Evolutionary conservation across 1,140 invertebrate genomes (phyloP), one percentile per base, ranked within the genome.

Genomic region (Dysdera silvatica): DNA sequence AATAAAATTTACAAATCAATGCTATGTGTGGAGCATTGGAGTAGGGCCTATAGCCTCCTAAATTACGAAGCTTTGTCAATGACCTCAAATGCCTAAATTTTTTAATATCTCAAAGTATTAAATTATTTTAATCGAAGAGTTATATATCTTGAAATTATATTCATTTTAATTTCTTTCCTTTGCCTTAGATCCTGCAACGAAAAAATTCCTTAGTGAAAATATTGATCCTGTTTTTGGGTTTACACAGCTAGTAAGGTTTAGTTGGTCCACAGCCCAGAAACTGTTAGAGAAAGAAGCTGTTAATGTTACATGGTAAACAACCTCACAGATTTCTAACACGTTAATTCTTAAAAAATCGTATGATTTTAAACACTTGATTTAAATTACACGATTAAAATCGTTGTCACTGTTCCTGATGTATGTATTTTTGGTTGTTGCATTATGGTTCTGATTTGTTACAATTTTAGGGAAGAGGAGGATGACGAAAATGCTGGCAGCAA

Each of bases 151-250:
- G 10, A 12, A 37, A 37, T 12, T 10, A 2, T 37, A 12, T 12
- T 1, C n/a, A 12, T n/a, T 37, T 12, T 49, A 0, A 2, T 57
- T 71, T 18, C 14, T 3, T 37, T 14, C 32, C 31, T 68, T 31
- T 52, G 52, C 79, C 80, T 66, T 75, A 89, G 96, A 99, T 85
- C 93, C 95, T 4, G 80, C 84, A 0, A 99, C 96, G 2, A 98
- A 98, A 75, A 86, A 86, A 57, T 99, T 97, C 79, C 79, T 99
- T 40, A 72, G 78, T 1, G 80, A 88, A 2, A 84, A 86, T 71
- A 81, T 95, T 47, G 90, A 99, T 78, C 81, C 82, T 31, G 82
- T 99, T 0, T 99, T 99, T 82, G 97, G 97, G 4, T 99, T 89
- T 77, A 91, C 95, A 0, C 82, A 87, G 29, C 78, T 99, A n/a